phyloP scores from a whole-genome alignment of 2,113 vertebrate genomes.

The Paratilapia polleni region DNA sequence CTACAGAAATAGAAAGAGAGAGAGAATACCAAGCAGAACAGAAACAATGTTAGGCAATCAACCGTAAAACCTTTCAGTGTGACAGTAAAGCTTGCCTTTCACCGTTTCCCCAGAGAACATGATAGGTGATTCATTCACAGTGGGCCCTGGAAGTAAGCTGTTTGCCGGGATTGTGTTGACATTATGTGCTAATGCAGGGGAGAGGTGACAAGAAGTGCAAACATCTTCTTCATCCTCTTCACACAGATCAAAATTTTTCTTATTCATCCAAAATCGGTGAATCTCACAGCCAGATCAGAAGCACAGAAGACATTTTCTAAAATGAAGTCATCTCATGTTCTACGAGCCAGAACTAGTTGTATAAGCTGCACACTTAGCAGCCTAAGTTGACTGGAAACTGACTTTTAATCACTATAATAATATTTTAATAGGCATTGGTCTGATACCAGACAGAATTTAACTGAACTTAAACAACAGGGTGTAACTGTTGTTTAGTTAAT shows the following conservation, averaged over 20 bases:
- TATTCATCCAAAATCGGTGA: neutral
- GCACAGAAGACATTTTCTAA: neutral
- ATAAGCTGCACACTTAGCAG: neutral
- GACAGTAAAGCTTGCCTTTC: neutral
- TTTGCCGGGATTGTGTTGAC: fast-evolving
- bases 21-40: no score
- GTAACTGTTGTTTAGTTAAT: no score
- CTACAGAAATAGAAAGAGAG: no score
- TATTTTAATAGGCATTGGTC: neutral
- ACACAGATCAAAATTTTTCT: no score
- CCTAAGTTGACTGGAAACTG: neutral
- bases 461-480: no score
- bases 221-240: neutral
- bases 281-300: fast-evolving
- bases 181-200: neutral
- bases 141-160: neutral
- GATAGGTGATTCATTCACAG: neutral
- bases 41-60: no score
- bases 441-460: neutral
- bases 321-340: neutral
- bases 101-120: neutral
- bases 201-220: neutral
- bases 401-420: neutral
- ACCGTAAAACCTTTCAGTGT: no score
- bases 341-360: neutral